A percentile compares a stretch with the other conserved stretches of the same genome.
Conservation (phyloP, 2,888 invertebrate species). For the Acanthosoma haemorrhoidale region DNA sequence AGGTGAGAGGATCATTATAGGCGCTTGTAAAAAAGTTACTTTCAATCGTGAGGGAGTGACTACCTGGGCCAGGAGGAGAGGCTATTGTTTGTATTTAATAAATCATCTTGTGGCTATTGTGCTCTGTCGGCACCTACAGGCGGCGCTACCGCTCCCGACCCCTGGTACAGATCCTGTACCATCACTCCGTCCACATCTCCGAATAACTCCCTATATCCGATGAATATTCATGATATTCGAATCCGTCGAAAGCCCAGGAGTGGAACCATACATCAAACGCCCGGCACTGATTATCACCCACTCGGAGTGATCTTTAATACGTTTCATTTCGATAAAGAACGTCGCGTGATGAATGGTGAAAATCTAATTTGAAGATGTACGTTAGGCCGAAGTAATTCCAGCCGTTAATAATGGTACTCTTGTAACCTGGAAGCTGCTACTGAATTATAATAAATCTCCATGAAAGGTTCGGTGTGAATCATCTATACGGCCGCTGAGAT, state of each 20-base stretch:
- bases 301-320: neutral
- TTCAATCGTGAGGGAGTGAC: neutral
- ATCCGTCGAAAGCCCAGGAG: too few relatives aligned
- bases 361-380: neutral
- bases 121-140: neutral
- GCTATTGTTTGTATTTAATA: slow-evolving; percentile 12
- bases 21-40: neutral
- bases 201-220: too few relatives aligned
- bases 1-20: neutral
- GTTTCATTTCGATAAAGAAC: neutral
- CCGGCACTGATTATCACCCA: neutral
- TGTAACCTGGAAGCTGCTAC: neutral
- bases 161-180: neutral
- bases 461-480: too few relatives aligned
- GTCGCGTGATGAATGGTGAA: neutral
- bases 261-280: too few relatives aligned
- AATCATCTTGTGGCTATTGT: neutral
- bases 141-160: neutral
- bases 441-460: slow-evolving; percentile 5
- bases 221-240: too few relatives aligned
- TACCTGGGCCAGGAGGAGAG: too few relatives aligned
- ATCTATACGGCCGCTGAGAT: too few relatives aligned
- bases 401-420: neutral
- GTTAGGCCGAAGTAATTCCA: neutral
- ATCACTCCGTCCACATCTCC: too few relatives aligned